Conservation (phyloP, 2,888 invertebrate genomes). For the Lobophora halterata region DNA sequence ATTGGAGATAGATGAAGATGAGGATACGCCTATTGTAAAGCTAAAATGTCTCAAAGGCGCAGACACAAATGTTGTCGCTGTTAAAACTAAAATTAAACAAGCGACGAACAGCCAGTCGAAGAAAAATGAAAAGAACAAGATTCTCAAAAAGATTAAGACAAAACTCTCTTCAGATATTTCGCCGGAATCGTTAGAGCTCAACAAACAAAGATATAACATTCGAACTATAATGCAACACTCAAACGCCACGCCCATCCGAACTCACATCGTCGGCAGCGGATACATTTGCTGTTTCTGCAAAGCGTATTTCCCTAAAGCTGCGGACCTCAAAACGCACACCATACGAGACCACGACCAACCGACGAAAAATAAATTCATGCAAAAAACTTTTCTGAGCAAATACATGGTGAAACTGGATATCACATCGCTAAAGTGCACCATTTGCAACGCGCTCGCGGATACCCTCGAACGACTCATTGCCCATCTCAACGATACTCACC, state of each 20-base stretch:
- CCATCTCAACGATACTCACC: constrained; percentile 31
- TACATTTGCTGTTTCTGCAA: constrained; percentile 38
- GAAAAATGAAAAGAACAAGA: constrained; percentile 6
- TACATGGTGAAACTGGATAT: constrained; percentile 45
- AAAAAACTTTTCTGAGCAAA: constrained; percentile 31
- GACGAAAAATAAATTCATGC: constrained; percentile 15
- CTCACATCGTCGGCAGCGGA: constrained; percentile 31
- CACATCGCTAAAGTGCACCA: constrained; percentile 40
- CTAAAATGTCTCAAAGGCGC: no score
- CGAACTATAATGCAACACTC: constrained; percentile 36
- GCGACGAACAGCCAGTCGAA: neutral
- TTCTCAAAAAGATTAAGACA: constrained; percentile 6
- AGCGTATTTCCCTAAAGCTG: constrained; percentile 27
- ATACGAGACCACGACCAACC: constrained; percentile 16
- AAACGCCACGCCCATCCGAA: constrained; percentile 45
- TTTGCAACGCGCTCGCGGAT: constrained; percentile 34
- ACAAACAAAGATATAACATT: constrained; percentile 17
- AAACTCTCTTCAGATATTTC: constrained; percentile 1
- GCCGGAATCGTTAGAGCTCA: constrained; percentile 10
- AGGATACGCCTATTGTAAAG: no score
- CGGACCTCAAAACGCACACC: constrained; percentile 35
- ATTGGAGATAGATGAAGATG: constrained; percentile 16
- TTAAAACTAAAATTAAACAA: constrained; percentile 1
- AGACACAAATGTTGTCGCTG: no score
- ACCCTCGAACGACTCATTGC: constrained; percentile 34